Percentiles rank a stretch among this genome's conserved stretches.
Conservation (phyloP, 2,888 invertebrate species). For the Polydrusus pterygomalis region DNA sequence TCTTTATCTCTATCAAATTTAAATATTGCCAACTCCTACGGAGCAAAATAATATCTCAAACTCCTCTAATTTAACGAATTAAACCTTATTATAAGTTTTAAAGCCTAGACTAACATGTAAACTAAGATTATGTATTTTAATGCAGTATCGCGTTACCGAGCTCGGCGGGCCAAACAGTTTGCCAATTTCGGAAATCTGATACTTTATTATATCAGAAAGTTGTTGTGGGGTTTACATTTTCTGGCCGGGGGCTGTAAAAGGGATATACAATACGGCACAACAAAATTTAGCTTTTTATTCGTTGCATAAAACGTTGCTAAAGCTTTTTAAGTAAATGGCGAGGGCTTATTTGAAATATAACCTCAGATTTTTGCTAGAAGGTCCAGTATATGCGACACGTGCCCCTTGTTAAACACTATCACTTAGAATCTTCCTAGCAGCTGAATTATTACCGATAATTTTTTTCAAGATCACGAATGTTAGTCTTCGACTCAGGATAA, state of each 20-base stretch:
- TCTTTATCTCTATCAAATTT: background rate
- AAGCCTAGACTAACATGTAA: conserved; percentile 25
- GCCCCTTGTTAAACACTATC: too few species aligned
- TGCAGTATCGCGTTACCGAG: conserved; percentile 28
- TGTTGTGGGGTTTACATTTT: background rate
- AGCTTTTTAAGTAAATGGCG: too few species aligned
- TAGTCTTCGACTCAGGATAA: too few species aligned
- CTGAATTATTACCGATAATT: too few species aligned
- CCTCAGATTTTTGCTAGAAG: too few species aligned
- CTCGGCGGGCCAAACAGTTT: conserved; percentile 6
- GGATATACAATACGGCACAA: conserved; percentile 1
- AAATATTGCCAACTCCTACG: background rate
- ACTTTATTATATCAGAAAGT: conserved; percentile 10
- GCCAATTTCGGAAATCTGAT: conserved; percentile 22
- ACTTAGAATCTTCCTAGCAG: too few species aligned
- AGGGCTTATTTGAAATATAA: too few species aligned
- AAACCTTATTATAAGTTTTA: conserved; percentile 27
- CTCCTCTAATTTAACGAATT: conserved; percentile 11
- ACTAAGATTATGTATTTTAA: conserved; percentile 32
- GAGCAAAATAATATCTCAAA: conserved; percentile 2
- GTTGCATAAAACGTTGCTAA: too few species aligned
- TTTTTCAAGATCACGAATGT: too few species aligned
- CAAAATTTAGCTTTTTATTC: too few species aligned
- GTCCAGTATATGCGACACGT: too few species aligned
- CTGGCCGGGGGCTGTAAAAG: background rate